Base-by-base conservation (phyloP, 2,797 vertebrate species). In the Sebastes oblongus region DNA sequence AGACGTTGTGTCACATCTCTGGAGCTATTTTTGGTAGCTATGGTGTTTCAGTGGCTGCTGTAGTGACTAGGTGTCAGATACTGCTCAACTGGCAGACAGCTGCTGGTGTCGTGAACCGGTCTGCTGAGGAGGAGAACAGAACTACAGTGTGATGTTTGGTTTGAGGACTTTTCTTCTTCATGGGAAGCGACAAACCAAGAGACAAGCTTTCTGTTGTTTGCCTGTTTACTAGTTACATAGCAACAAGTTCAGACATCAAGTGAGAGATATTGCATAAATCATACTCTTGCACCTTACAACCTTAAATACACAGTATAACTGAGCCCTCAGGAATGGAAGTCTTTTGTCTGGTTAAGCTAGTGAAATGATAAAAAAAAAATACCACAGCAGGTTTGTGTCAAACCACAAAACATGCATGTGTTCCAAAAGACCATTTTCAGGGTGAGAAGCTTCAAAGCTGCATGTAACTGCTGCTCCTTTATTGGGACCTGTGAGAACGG, bases 301-400 rank as follows among this genome's bases (percentile, higher is more conserved):
- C 78, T 88, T 81, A 90, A 87, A 74, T 32, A 62, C 42, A 71
- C 73, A 75, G 65, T 50, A 12, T 71, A 75, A 54, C 67, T 24
- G 68, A 89, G 76, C 81, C 81, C 90, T 89, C 80, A 89, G 90
- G 90, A 93, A 88, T 77, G 84, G 52, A 84, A 59, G 27, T 74
- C 5, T 59, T 36, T 60, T 83, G 12, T 86, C 79, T 71, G 52
- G 59, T 67, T 67, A 14, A 75, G 24, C 8, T 30, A 24, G 77
- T 61, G 32, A 80, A 77, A 32, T 59, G 18, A 32, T 67, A 7
- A n/a, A 22, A 24, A 24, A 74, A 72, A 39, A 39, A 67, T 4
- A 59, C 22, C 10, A 61, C 59, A 72, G 52, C 58, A 36, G 66
- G 46, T 78, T 68, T 79, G 52, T 78, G 74, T 84, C 11, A 65